Conservation (phyloP, 2,113 vertebrate genomes). For the Apteryx owenii region DNA sequence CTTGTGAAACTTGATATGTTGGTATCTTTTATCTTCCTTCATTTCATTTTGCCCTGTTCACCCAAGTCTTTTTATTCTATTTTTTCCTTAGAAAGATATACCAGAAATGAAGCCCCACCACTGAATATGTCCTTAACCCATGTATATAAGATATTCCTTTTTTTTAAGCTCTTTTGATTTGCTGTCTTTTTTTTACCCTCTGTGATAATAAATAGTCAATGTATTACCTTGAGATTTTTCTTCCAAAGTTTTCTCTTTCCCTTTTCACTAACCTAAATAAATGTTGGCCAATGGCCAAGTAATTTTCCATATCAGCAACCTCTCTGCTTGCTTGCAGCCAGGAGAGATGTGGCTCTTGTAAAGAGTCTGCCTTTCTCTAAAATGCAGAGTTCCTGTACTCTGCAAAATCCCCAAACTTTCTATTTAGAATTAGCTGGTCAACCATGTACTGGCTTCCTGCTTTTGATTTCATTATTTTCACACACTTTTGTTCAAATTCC, state of each 20-base stretch:
- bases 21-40: background rate
- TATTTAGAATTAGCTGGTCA: slow-evolving; percentile 50
- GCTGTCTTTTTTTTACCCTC: slow-evolving; percentile 4
- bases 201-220: slow-evolving; percentile 47
- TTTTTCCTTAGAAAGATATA: background rate
- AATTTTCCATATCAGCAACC: slow-evolving; percentile 68
- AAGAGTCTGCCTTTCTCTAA: slow-evolving; percentile 31
- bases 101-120: background rate
- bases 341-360: slow-evolving; percentile 39
- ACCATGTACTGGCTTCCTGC: background rate
- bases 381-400: background rate
- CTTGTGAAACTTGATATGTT: background rate
- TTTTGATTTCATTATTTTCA: slow-evolving; percentile 31
- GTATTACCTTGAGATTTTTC: slow-evolving; percentile 54
- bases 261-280: slow-evolving; percentile 43
- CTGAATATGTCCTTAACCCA: background rate
- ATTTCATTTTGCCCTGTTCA: slow-evolving; percentile 3
- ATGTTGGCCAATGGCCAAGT: slow-evolving; percentile 55
- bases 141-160: background rate
- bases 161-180: slow-evolving; percentile 41
- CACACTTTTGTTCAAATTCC: background rate
- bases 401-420: slow-evolving; percentile 43
- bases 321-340: slow-evolving; percentile 43
- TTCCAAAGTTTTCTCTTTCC: slow-evolving; percentile 35
- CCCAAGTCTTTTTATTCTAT: background rate